Percentiles rank a stretch among this genome's conserved stretches.
phyloP scores from a whole-genome alignment of 1,140 invertebrate species.

The Rhyacophila brunnea region DNA sequence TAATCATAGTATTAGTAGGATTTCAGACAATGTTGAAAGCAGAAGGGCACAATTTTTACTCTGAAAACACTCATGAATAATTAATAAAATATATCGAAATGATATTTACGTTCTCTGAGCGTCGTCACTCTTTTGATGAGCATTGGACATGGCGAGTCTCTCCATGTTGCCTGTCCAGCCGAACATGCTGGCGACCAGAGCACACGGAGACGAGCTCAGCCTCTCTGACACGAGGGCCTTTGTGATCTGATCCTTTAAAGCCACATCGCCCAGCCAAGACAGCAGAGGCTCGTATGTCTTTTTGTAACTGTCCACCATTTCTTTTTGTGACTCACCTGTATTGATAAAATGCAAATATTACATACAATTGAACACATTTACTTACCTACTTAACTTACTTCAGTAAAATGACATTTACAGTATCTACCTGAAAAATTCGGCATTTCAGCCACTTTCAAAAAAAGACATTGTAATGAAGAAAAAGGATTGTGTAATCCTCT shows the following conservation, averaged over 20 bases:
- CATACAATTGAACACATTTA: no score
- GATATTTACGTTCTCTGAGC: constrained; percentile 69
- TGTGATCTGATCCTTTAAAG: constrained; percentile 79
- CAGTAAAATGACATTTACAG: no score
- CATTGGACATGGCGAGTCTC: constrained; percentile 91
- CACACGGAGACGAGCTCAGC: constrained; percentile 90
- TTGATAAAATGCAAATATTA: no score
- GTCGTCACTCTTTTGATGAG: constrained; percentile 95
- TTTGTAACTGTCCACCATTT: constrained; percentile 77
- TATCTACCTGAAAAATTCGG: no score
- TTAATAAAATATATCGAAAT: no score
- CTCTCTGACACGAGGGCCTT: constrained; percentile 89
- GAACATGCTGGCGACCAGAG: constrained; percentile 94
- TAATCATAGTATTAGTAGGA: background rate
- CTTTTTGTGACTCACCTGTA: constrained; percentile 78
- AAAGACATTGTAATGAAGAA: no score
- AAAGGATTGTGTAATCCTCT: no score
- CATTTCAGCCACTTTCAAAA: no score
- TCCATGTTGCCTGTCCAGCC: constrained; percentile 99
- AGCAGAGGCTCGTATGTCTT: constrained; percentile 86
- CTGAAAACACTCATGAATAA: no score
- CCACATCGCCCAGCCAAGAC: constrained; percentile 86
- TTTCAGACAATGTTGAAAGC: constrained; percentile 4
- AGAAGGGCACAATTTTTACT: no score
- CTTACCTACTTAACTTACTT: no score